phyloP scores from a whole-genome alignment of 2,113 vertebrate species.

The Nerophis ophidion region DNA sequence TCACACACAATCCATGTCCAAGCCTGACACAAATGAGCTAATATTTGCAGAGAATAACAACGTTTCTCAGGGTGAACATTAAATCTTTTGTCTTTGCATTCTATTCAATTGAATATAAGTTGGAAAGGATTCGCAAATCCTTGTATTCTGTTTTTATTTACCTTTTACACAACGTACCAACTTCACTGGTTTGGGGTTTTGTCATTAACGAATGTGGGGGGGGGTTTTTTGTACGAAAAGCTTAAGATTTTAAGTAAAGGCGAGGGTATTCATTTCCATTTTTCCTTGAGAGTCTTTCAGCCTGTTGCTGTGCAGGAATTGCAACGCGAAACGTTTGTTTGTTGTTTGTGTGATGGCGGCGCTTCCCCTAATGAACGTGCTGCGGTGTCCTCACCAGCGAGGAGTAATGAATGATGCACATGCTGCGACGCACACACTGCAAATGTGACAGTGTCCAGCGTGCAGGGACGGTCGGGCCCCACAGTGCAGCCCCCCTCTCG shows the following conservation, averaged over 20 bases:
- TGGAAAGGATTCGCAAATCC: no score
- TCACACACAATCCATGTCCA: no score
- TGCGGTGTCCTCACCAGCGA: conserved; percentile 21
- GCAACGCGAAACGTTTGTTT: conserved; percentile 7
- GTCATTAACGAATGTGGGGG: conserved; percentile 1
- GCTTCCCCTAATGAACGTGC: conserved; percentile 16
- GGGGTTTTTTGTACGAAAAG: background rate
- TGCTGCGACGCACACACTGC: conserved; percentile 48
- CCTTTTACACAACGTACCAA: no score
- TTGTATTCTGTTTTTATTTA: no score
- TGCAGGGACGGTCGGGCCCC: conserved; percentile 54
- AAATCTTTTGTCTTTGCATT: no score
- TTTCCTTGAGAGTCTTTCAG: background rate
- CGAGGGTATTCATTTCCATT: background rate
- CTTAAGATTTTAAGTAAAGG: no score
- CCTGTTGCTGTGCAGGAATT: conserved; percentile 1
- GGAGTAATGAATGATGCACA: conserved; percentile 55
- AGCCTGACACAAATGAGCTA: no score
- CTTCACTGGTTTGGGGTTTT: background rate
- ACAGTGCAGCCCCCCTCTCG: conserved; percentile 48
- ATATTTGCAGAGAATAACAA: no score
- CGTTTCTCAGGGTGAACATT: no score
- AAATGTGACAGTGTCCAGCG: conserved; percentile 57
- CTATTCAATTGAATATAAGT: no score
- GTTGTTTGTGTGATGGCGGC: conserved; percentile 9